These are phyloP conservation scores for Pomatostomus ruficeps DNA, from an alignment of 2,113 vertebrate genomes.

Conservation along the genomic window DNA sequence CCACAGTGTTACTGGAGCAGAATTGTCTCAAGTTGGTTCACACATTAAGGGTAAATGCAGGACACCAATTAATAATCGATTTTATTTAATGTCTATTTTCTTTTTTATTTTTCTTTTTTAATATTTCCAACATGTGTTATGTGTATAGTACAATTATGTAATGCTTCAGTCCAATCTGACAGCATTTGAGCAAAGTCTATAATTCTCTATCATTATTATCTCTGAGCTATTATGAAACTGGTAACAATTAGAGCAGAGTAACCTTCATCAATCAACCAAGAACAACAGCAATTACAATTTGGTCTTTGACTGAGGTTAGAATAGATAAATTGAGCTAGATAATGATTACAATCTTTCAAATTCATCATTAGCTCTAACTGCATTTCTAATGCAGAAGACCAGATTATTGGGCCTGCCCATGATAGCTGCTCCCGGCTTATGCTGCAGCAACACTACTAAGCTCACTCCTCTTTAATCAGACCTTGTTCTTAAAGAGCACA, in stretches of 20 bases:
- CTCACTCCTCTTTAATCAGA: conserved; percentile 22
- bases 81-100: neutral
- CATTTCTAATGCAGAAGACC: conserved; percentile 13
- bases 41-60: neutral
- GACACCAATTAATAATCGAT: neutral
- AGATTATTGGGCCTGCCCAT: neutral
- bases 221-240: conserved; percentile 9
- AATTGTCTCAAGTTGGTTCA: neutral
- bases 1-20: neutral
- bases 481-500: conserved; percentile 9
- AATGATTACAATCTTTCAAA: conserved; percentile 59
- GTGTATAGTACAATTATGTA: neutral
- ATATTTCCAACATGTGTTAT: neutral
- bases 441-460: neutral
- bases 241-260: conserved; percentile 34
- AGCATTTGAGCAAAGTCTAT: neutral
- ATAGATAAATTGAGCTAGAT: conserved; percentile 50
- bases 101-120: neutral
- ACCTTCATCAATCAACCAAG: neutral
- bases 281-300: conserved; percentile 57
- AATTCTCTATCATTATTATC: conserved; percentile 47
- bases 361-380: conserved; percentile 24
- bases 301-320: conserved; percentile 42
- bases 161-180: neutral
- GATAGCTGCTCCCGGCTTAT: neutral